A percentile compares a stretch with the other conserved stretches of the same genome.
These are phyloP conservation scores for Blennius ocellaris DNA, from an alignment of 2,113 vertebrate genomes.

Conservation along the genomic window DNA sequence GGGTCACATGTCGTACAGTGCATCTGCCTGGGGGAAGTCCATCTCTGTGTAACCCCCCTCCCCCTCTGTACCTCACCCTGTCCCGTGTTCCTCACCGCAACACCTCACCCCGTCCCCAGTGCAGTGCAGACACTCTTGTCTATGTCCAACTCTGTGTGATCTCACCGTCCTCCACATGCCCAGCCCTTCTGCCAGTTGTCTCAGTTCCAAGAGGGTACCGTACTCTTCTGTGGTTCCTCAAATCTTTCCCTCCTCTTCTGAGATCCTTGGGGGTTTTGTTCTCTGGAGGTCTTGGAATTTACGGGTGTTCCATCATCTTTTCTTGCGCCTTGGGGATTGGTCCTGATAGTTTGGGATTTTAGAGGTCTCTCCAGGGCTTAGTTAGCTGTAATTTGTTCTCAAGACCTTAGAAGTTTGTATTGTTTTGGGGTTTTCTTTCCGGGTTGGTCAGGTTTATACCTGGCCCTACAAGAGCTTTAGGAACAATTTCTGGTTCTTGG, in stretches of 20 bases:
- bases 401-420: not conserved
- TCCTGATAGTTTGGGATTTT: not conserved
- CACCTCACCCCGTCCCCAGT: conserved; percentile 43
- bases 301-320: not conserved
- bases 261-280: conserved; percentile 5
- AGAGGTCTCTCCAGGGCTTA: not conserved
- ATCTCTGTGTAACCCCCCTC: conserved; percentile 54
- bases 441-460: not conserved
- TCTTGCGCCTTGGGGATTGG: not conserved
- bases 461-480: not conserved
- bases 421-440: too few relatives aligned
- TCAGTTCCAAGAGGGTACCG: conserved; percentile 73
- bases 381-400: not conserved
- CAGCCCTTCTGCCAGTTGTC: conserved; percentile 74
- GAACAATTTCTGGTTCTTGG: not conserved
- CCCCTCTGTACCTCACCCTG: not conserved
- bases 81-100: conserved; percentile 18
- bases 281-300: conserved; percentile 12
- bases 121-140: conserved; percentile 63
- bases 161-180: conserved; percentile 59
- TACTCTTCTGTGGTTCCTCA: conserved; percentile 2
- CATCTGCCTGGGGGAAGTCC: conserved; percentile 68
- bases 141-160: conserved; percentile 65
- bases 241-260: not conserved
- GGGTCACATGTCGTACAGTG: conserved; percentile 61